Base-by-base conservation (phyloP, 2,113 vertebrate genomes). In the Brachionichthys hirsutus region DNA sequence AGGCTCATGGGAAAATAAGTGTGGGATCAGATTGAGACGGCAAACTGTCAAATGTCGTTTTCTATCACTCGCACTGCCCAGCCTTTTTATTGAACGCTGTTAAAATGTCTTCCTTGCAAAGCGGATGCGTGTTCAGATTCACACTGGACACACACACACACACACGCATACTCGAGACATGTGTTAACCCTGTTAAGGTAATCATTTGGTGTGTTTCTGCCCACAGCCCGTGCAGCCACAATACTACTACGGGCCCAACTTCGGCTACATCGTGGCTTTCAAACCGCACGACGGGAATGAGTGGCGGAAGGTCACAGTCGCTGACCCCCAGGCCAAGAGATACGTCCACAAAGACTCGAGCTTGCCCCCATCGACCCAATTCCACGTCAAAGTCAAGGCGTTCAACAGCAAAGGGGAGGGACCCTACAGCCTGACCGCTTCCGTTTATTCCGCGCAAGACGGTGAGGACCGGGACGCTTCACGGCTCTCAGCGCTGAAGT, bases 181-280 rank as follows among this genome's bases (percentile, higher is more conserved):
- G 2, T n/a, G 11, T 22, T n/a, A 49, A 12, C 17, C 45, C 30
- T 34, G 35, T 61, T 54, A 61, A 48, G n/a, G 11, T 51, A 11
- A 40, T 24, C 57, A 11, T 54, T 24, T 60, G 15, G 36, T 38
- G 34, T 77, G 20, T 41, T 49, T 62, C 30, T 62, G 10, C 52
- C 62, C 30, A 56, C 61, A 99, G 97, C 96, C 97, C 49, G 92
- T 99, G 62, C 92, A 95, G 72, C 92, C 93, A 46, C 92, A 96
- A 87, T 98, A 99, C 83, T 94, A 95, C 84, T 98, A 93, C 8
- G 97, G 97, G n/a, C 91, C 92, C 42, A 92, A 94, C 69, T 99
- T 98, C 73, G 95, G 95, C 72, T 99, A 99, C 76, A 93, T 98
- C 22, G 92, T 99, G 64, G 94, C 95, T 36, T 99, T 99, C 85